These are phyloP conservation scores for Meandrina meandrites DNA, from an alignment of 92 coral and sea anemone genomes.

Conservation along the genomic window DNA sequence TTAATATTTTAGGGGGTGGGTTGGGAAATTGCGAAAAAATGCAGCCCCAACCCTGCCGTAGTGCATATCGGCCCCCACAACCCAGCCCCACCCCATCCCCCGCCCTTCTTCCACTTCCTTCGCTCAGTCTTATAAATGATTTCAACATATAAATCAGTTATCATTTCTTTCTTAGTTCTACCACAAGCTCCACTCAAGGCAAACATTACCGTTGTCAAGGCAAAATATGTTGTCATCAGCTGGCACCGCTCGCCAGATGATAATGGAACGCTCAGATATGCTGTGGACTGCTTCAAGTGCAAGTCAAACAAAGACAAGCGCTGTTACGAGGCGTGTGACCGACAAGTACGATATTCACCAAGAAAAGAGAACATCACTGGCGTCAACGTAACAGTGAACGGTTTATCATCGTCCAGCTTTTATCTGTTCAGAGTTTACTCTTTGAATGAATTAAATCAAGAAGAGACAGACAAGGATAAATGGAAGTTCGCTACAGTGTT, in stretches of 20 bases:
- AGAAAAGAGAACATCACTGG: constrained; percentile 34
- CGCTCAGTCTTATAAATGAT: too few relatives aligned
- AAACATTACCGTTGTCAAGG: background rate
- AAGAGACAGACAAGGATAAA: constrained; percentile 29
- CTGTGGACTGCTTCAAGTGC: constrained; percentile 69
- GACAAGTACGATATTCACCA: constrained; percentile 43
- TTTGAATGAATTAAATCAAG: constrained; percentile 45
- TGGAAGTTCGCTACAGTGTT: constrained; percentile 57
- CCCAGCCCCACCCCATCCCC: too few relatives aligned
- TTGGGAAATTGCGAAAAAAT: background rate
- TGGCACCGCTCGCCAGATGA: constrained; percentile 7
- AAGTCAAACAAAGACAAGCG: constrained; percentile 36
- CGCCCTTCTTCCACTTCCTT: too few relatives aligned
- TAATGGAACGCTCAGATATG: constrained; percentile 11
- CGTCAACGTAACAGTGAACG: constrained; percentile 53
- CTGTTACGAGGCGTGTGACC: constrained; percentile 59
- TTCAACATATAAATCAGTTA: background rate
- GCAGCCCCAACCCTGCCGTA: background rate
- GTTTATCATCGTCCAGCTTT: constrained; percentile 45
- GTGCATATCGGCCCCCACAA: too few relatives aligned
- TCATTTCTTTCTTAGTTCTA: background rate
- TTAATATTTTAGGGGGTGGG: background rate
- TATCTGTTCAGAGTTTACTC: constrained; percentile 71
- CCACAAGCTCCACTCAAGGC: background rate
- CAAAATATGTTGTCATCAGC: background rate